Conservation (phyloP, 2,113 vertebrate species). For the Nycticebus coucang region DNA sequence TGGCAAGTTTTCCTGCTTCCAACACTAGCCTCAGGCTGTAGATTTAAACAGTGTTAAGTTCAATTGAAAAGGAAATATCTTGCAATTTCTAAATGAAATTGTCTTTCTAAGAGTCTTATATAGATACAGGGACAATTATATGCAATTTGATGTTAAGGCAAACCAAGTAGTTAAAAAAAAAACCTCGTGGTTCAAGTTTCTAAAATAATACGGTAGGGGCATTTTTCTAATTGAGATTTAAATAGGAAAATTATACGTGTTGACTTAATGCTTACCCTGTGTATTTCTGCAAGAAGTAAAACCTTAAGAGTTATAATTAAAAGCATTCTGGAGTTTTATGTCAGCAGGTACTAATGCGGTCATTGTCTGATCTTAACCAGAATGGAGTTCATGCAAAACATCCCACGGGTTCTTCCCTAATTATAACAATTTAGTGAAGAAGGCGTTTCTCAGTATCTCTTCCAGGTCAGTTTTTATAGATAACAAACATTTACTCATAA, state of each 20-base stretch:
- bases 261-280: neutral
- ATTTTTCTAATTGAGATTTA: neutral
- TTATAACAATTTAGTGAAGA: neutral
- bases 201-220: neutral
- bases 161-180: neutral
- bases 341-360: neutral
- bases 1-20: neutral
- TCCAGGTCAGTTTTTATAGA: neutral
- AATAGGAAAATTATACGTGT: neutral
- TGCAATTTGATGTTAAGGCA: neutral
- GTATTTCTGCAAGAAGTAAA: neutral
- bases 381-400: neutral
- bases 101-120: neutral
- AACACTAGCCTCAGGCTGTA: neutral
- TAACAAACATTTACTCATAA: neutral
- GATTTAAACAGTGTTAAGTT: neutral
- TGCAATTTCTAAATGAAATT: neutral
- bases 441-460: neutral
- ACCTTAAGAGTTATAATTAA: too few relatives aligned
- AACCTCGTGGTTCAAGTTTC: neutral
- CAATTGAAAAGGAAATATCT: neutral
- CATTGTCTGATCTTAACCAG: neutral
- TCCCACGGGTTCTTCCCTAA: fast-evolving
- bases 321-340: neutral
- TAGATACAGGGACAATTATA: neutral